Evolutionary conservation across 1,140 invertebrate species (phyloP), one percentile per base, ranked within the genome.

Genomic region (Drosophila pruinosa): DNA sequence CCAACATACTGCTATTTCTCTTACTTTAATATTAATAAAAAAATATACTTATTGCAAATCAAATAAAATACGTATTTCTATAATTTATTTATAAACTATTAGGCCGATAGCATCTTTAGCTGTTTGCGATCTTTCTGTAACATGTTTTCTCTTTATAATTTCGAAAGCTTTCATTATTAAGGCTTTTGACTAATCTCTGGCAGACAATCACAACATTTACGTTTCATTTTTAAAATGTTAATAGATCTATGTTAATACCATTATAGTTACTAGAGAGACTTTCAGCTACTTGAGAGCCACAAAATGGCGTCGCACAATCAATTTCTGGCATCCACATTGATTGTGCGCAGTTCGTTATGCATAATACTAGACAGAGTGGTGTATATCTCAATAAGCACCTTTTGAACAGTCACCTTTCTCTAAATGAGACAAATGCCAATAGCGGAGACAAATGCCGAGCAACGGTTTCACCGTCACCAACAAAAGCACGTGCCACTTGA

Each of bases 401-500:
- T 71, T 64, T 75, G 26, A 64, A 88, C 63, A 77, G 78, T 70
- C 72, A 86, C 81, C 81, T 86, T 86, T 86, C 82, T 86, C 82
- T 78, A 59, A 67, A 59, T 58, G 47, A 72, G 53, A 72, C 61
- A 71, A 71, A 71, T 65, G 53, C 61, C 45, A 65, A 64, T 54
- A 41, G 61, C 54, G 41, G 26, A 86, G 71, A 86, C 69, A 85
- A 80, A 85, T 73, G 80, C 53, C 72, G 72, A 76, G 72, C 80
- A 81, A 75, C 73, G 82, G 81, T 88, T 86, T 86, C 77, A 88
- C 77, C 72, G 24, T 56, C 45, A 15, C 47, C 72, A 76, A 86
- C 82, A 86, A 86, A 81, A 86, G 77, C 81, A 86, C 81, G 81
- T 88, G 82, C 81, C 81, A 86, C 81, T 86, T 86, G 73, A 86